Evolutionary conservation across 2,797 vertebrate genomes (phyloP), one percentile per base, ranked within the genome.

Genomic region (Mus minutoides): DNA sequence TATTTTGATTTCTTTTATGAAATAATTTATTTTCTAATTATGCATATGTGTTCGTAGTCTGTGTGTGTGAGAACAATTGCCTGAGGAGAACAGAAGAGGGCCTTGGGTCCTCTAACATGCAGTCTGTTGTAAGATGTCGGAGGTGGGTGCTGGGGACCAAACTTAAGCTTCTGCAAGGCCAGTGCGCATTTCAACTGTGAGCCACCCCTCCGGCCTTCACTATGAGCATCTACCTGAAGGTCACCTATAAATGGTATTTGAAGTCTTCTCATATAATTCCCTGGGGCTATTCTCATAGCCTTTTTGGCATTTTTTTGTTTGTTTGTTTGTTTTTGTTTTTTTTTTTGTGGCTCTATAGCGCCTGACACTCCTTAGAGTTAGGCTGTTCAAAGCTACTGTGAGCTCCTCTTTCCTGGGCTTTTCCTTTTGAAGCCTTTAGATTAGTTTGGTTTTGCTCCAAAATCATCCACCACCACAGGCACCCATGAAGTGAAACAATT

Each of bases 401-500:
- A 8, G 37, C 3, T 22, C 34, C 12, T 34, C 54, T n/a, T 88
- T 37, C 8, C 73, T 10, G 1, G 31, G 29, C 1, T 78, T 94
- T 83, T 58, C 26, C 37, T 54, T 82, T 67, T 58, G 22, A 75
- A 64, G 58, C 37, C 24, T 80, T 64, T 37, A 71, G 29, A 56
- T 79, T 76, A 77, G 40, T n/a, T 43, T 75, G 2, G 56, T 67
- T 88, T 92, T 80, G 22, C 64, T 24, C 49, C 67, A 80, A 56
- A 46, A 75, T 58, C 86, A 76, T 69, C 67, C 9, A 67, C 34
- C 54, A 94, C 40, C 84, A 60, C 60, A 94, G 40, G 26, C 16
- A 91, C 40, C 54, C 34, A 19, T 54, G 37, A 85, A 46, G n/a
- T 88, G 84, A 64, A 69, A n/a, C 24, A 71, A 84, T 69, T 92